A percentile compares a stretch with the other conserved stretches of the same genome.
Evolutionary conservation across 2,797 vertebrate species (phyloP).

Genomic region (Sus cebifrons): DNA sequence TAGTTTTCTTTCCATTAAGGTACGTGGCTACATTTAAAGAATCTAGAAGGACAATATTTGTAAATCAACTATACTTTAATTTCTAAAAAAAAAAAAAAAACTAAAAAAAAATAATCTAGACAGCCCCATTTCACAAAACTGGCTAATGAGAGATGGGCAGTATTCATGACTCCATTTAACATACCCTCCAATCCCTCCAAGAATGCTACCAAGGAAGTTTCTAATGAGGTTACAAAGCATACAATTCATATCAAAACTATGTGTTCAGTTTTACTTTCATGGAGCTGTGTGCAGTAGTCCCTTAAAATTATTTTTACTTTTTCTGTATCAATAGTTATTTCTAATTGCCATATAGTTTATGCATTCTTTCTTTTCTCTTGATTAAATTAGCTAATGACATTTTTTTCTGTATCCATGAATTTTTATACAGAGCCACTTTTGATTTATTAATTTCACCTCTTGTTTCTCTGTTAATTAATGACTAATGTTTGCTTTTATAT

Average conservation of each 20-base stretch:
- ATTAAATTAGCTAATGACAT: neutral
- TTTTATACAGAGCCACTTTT: neutral
- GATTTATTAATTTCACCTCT: neutral
- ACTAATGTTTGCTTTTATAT: neutral
- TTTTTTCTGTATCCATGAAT: neutral
- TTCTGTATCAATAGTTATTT: neutral
- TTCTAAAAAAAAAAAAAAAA: too few species aligned
- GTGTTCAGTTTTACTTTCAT: neutral
- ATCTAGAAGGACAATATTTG: neutral
- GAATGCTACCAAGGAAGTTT: neutral
- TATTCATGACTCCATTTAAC: neutral
- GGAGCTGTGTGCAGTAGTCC: neutral
- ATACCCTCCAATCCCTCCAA: neutral
- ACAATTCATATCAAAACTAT: neutral
- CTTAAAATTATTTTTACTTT: neutral
- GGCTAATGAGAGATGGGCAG: neutral
- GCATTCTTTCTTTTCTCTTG: neutral
- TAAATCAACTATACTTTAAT: too few species aligned
- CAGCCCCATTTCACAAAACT: neutral
- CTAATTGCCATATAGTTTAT: neutral
- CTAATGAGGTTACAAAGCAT: neutral
- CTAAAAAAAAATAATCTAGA: slow-evolving; percentile 9
- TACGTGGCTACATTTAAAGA: slow-evolving; percentile 34
- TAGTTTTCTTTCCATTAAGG: neutral
- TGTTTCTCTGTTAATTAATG: neutral